Evolutionary conservation across 2,797 vertebrate species (phyloP).

Genomic region (Balearica regulorum): DNA sequence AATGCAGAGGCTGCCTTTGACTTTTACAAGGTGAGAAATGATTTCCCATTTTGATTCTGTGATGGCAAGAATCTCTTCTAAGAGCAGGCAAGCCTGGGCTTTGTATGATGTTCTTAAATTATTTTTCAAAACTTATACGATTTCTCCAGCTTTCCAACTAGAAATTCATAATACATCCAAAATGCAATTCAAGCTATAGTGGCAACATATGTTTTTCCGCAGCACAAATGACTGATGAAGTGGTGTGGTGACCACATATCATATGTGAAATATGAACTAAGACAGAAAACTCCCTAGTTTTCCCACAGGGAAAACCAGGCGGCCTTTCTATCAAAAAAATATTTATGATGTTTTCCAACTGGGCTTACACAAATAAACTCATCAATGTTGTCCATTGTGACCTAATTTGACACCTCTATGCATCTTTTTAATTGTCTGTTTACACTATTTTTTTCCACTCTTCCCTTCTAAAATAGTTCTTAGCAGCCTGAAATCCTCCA

Average conservation of each 20-base stretch:
- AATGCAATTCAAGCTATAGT: not conserved
- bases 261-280: not conserved
- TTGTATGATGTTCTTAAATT: conserved; percentile 34
- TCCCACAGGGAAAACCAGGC: not conserved
- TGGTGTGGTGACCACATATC: not conserved
- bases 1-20: conserved; percentile 65
- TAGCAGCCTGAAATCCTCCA: not conserved
- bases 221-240: not conserved
- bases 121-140: conserved; percentile 14
- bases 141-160: conserved; percentile 12
- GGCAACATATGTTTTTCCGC: not conserved
- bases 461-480: not conserved
- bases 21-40: conserved; percentile 67
- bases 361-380: not conserved
- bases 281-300: not conserved
- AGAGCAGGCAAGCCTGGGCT: not conserved
- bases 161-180: not conserved
- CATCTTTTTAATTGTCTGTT: not conserved
- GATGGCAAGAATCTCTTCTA: conserved; percentile 39
- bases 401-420: not conserved
- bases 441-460: not conserved
- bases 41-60: conserved; percentile 59
- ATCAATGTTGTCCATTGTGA: not conserved
- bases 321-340: not conserved
- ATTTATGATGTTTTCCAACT: not conserved